Evolutionary conservation across 2,113 vertebrate species (phyloP).

Genomic region (Speoplatyrhinus poulsoni): DNA sequence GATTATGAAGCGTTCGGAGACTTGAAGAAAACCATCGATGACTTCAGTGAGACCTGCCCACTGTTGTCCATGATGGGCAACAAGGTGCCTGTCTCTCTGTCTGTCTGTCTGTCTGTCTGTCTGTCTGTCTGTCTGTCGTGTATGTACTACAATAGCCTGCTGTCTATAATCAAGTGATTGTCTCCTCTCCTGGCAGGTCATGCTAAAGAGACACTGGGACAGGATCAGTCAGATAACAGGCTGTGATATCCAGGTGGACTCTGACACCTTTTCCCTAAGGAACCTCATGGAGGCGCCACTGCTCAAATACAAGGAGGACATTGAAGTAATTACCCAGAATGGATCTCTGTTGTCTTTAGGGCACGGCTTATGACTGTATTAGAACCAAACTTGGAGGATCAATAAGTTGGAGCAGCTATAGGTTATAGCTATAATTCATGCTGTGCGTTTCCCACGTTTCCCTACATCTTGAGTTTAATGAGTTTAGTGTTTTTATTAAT

Average conservation of each 20-base stretch:
- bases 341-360: not conserved
- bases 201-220: conserved; percentile 83
- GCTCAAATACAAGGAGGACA: conserved; percentile 81
- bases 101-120: not conserved
- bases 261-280: conserved; percentile 76
- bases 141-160: not conserved
- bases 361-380: no score
- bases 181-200: conserved; percentile 69
- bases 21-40: conserved; percentile 82
- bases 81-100: conserved; percentile 65
- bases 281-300: conserved; percentile 80
- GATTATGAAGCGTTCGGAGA: conserved; percentile 84
- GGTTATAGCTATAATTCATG: no score
- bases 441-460: no score
- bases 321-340: conserved; percentile 73
- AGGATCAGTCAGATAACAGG: conserved; percentile 76
- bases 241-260: conserved; percentile 77
- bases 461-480: no score
- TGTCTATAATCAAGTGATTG: not conserved
- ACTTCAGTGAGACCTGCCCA: conserved; percentile 83
- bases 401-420: no score
- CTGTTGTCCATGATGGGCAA: conserved; percentile 85
- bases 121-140: not conserved
- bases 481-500: not conserved
- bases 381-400: no score